phyloP scores from a whole-genome alignment of 2,888 invertebrate species.

The Scrobipalpa atriplicella region DNA sequence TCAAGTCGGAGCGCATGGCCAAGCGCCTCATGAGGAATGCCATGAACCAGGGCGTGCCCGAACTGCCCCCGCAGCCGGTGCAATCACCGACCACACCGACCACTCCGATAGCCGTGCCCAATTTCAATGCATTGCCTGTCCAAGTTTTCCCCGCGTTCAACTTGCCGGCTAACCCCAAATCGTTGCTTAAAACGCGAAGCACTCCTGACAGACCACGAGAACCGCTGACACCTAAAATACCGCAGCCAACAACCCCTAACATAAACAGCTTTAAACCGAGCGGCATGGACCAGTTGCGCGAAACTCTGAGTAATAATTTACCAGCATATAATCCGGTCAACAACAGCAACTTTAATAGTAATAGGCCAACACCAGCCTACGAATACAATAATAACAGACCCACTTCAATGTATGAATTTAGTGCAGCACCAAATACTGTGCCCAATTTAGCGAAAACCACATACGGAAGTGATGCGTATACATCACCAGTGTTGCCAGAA shows the following conservation, averaged over 20 bases:
- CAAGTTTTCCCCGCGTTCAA: constrained; percentile 85
- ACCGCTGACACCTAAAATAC: constrained; percentile 42
- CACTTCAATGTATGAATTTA: constrained; percentile 54
- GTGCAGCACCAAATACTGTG: constrained; percentile 38
- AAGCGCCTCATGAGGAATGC: constrained; percentile 84
- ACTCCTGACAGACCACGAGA: constrained; percentile 60
- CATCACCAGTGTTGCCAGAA: constrained; percentile 51
- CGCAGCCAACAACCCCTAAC: constrained; percentile 41
- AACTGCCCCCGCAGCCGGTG: constrained; percentile 78
- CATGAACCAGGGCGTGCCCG: constrained; percentile 87
- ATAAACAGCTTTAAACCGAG: constrained; percentile 44
- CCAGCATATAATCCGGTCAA: constrained; percentile 48
- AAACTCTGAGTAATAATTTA: constrained; percentile 49
- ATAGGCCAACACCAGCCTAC: background rate
- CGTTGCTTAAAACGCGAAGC: constrained; percentile 70
- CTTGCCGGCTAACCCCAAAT: constrained; percentile 87
- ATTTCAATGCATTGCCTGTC: constrained; percentile 75
- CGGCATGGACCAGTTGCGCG: constrained; percentile 41
- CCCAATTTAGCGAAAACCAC: constrained; percentile 43
- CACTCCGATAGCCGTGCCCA: constrained; percentile 67
- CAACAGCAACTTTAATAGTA: constrained; percentile 42
- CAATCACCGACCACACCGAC: constrained; percentile 78
- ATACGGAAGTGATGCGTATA: constrained; percentile 52
- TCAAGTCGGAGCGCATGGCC: constrained; percentile 95
- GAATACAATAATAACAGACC: constrained; percentile 45